phyloP scores from a whole-genome alignment of 2,888 invertebrate genomes.

The Notodonta dromedarius region DNA sequence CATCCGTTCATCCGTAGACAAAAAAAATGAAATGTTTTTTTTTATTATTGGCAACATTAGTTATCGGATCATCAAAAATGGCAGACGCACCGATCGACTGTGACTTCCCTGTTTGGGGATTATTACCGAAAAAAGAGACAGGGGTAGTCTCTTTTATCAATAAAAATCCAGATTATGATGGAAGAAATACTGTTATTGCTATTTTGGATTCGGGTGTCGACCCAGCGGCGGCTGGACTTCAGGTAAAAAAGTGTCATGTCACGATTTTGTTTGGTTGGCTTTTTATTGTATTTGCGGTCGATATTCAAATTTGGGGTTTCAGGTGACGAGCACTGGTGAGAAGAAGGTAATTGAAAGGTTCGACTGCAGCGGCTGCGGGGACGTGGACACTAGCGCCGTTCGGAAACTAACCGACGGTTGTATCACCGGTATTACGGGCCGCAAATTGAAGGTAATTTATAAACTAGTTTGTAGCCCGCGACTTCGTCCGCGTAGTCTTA shows the following conservation, averaged over 20 bases:
- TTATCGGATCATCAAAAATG: conserved; percentile 79
- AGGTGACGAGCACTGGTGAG: conserved; percentile 95
- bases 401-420: conserved; percentile 85
- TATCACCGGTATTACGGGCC: conserved; percentile 94
- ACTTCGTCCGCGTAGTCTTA: no score
- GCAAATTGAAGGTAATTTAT: conserved; percentile 95
- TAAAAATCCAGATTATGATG: conserved; percentile 96
- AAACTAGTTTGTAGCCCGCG: no score
- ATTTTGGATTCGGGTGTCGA: conserved; percentile 99
- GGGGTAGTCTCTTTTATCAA: conserved; percentile 93
- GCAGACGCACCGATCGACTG: conserved; percentile 83
- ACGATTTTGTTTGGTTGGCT: conserved; percentile 65
- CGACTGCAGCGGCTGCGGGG: conserved; percentile 98
- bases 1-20: no score
- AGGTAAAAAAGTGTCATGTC: conserved; percentile 87
- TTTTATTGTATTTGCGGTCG: conserved; percentile 43
- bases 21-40: conserved; percentile 7
- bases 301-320: conserved; percentile 42
- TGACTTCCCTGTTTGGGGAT: conserved; percentile 92
- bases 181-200: conserved; percentile 95
- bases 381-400: conserved; percentile 94
- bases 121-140: conserved; percentile 97
- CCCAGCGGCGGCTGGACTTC: conserved; percentile 96
- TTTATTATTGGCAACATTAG: conserved; percentile 46
- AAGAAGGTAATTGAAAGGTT: conserved; percentile 97